These are phyloP conservation scores for Cherax quadricarinatus DNA, from an alignment of 1,140 invertebrate genomes.

Conservation along the genomic window DNA sequence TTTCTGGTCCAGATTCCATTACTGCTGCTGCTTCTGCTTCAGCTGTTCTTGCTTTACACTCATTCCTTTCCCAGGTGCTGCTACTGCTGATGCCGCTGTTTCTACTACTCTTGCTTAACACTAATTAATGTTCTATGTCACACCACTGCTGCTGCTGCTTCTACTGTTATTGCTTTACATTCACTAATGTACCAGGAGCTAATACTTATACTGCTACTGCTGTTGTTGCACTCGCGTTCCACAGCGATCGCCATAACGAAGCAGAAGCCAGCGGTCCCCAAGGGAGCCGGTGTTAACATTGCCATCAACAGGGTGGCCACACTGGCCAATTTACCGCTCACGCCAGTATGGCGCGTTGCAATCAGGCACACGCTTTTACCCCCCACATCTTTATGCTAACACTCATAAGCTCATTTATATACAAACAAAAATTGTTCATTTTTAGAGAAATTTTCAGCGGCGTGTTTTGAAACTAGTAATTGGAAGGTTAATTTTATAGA, in stretches of 20 bases:
- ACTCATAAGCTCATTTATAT: not conserved
- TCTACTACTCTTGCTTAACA: too few relatives aligned
- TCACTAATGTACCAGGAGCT: not conserved
- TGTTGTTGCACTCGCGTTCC: not conserved
- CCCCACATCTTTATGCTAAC: too few relatives aligned
- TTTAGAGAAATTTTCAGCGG: not conserved
- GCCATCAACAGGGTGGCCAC: not conserved
- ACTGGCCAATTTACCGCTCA: not conserved
- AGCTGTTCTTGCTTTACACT: too few relatives aligned
- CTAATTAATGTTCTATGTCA: too few relatives aligned
- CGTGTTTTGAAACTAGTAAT: not conserved
- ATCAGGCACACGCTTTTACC: not conserved
- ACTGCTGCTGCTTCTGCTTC: too few relatives aligned
- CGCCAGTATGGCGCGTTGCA: not conserved
- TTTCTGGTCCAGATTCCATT: too few relatives aligned
- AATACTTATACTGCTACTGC: too few relatives aligned
- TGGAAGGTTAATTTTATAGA: not conserved
- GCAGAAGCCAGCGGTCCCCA: not conserved
- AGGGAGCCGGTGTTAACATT: not conserved
- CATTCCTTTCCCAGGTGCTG: too few relatives aligned
- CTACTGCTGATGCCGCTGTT: too few relatives aligned
- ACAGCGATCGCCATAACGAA: not conserved
- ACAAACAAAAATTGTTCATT: not conserved
- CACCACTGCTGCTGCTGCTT: too few relatives aligned
- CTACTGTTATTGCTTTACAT: too few relatives aligned